phyloP scores from a whole-genome alignment of 1,140 invertebrate species.

The Trachymyrmex septentrionalis region DNA sequence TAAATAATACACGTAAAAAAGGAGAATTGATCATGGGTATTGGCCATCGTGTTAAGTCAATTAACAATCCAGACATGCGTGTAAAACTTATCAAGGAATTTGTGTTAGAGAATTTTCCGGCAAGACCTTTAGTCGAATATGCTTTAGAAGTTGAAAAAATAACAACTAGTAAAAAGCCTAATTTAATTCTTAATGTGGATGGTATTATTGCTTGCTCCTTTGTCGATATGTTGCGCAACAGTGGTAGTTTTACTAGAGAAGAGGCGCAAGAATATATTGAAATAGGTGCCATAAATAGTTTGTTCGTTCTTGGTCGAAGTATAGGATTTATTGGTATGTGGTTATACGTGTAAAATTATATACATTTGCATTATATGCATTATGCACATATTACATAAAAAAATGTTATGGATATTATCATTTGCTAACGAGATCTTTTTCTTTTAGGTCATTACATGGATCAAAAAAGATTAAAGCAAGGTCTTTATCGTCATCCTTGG shows the following conservation, averaged over 20 bases:
- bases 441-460: conserved; percentile 97
- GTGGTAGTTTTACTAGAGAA: conserved; percentile 97
- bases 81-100: conserved; percentile 99
- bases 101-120: conserved; percentile 97
- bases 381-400: neutral
- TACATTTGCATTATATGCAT: neutral
- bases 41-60: conserved; percentile 99
- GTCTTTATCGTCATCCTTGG: conserved; percentile 99
- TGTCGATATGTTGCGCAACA: conserved; percentile 97
- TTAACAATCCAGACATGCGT: conserved; percentile 99
- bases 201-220: conserved; percentile 99
- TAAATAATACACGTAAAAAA: conserved; percentile 98
- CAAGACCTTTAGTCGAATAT: conserved; percentile 96
- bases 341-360: conserved; percentile 49
- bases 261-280: conserved; percentile 99
- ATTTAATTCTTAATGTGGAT: conserved; percentile 99
- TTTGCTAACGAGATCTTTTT: neutral
- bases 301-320: conserved; percentile 99
- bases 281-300: conserved; percentile 98
- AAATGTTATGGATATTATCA: neutral
- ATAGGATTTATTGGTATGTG: conserved; percentile 98
- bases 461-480: conserved; percentile 99
- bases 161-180: conserved; percentile 99
- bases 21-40: conserved; percentile 99
- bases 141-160: conserved; percentile 99